Evolutionary conservation across 2,797 vertebrate genomes (phyloP).

Genomic region (Botia almorhae): DNA sequence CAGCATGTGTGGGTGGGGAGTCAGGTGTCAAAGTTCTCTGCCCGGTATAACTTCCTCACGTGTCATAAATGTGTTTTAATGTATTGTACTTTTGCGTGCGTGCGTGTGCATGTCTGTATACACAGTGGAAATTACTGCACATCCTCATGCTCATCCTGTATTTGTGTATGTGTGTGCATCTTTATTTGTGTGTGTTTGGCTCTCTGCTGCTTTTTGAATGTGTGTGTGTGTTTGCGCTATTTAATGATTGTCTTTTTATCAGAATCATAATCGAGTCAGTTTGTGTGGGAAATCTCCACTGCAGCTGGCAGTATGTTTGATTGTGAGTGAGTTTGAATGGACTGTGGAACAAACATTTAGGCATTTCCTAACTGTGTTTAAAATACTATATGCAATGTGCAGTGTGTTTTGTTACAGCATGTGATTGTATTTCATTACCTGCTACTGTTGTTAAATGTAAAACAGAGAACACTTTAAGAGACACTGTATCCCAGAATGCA

Average conservation of each 20-base stretch:
- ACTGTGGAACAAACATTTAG: no score
- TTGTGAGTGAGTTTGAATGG: no score
- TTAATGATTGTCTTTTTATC: no score
- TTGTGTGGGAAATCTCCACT: background rate
- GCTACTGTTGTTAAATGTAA: no score
- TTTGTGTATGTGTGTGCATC: constrained; percentile 16
- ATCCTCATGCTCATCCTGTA: constrained; percentile 20
- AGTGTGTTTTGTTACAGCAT: no score
- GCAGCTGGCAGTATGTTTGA: no score
- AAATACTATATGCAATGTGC: no score
- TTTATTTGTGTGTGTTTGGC: constrained; percentile 7
- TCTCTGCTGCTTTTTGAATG: constrained; percentile 2
- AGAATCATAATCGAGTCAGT: background rate
- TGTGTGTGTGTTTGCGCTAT: constrained; percentile 4
- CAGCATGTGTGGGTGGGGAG: background rate
- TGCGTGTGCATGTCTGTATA: background rate
- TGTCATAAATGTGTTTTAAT: background rate
- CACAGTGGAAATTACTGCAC: background rate
- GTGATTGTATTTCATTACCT: no score
- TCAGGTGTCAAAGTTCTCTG: background rate
- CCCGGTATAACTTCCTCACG: no score
- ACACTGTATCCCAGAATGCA: no score
- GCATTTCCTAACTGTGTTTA: no score
- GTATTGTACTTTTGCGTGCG: background rate
- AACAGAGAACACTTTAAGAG: no score